These are phyloP conservation scores for Erynnis tages DNA, from an alignment of 2,888 invertebrate genomes.

Conservation along the genomic window DNA sequence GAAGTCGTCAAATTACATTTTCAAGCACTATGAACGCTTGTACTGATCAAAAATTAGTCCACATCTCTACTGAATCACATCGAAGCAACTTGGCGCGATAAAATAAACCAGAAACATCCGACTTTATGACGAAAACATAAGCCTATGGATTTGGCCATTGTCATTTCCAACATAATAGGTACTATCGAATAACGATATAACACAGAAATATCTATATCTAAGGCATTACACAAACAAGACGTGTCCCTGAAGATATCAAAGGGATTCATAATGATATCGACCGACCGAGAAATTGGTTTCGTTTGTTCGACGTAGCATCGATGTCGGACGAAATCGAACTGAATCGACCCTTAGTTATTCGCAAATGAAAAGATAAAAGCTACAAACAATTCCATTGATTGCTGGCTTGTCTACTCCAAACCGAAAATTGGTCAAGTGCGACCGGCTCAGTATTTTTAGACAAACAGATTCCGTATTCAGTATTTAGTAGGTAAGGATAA, in stretches of 20 bases:
- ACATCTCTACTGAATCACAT: no score
- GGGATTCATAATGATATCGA: slow-evolving; percentile 25
- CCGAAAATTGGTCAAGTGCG: not conserved
- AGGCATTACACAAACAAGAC: slow-evolving; percentile 18
- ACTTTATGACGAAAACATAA: not conserved
- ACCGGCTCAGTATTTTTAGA: no score
- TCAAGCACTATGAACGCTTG: no score
- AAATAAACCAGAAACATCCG: not conserved
- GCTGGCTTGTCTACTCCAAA: not conserved
- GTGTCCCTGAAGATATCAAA: slow-evolving; percentile 24
- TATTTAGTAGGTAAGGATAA: no score
- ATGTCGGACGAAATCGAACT: slow-evolving; percentile 1
- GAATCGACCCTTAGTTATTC: not conserved
- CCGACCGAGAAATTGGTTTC: slow-evolving; percentile 20
- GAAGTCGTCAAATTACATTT: no score
- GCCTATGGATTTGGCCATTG: not conserved
- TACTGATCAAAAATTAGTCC: no score
- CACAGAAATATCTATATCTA: slow-evolving; percentile 5
- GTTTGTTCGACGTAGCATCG: slow-evolving; percentile 11
- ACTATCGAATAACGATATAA: slow-evolving; percentile 8
- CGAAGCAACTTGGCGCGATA: no score
- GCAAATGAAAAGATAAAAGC: slow-evolving; percentile 11
- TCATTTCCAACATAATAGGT: not conserved
- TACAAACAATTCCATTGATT: slow-evolving; percentile 2
- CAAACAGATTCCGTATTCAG: no score